These are phyloP conservation scores for Trimorus sp. DNA, from an alignment of 2,888 invertebrate genomes.

Conservation along the genomic window DNA sequence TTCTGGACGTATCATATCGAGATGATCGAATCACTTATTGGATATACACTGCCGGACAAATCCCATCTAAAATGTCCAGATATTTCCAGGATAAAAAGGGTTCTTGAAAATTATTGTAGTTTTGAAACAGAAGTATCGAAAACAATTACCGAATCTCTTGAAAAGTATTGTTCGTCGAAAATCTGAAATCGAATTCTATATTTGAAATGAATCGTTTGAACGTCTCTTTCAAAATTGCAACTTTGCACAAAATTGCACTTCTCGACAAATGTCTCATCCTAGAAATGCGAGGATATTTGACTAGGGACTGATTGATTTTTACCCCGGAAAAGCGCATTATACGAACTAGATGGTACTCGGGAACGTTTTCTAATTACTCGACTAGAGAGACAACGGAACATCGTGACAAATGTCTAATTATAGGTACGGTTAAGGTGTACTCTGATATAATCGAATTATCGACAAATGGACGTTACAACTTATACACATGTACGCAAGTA, in stretches of 20 bases:
- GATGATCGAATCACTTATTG: conserved; percentile 17
- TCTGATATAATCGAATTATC: conserved; percentile 57
- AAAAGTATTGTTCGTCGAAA: no score
- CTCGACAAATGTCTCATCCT: no score
- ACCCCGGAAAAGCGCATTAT: conserved; percentile 36
- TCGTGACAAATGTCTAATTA: conserved; percentile 45
- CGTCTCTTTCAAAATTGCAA: no score
- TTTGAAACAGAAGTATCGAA: no score
- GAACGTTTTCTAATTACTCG: conserved; percentile 37
- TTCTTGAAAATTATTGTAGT: no score
- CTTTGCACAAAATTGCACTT: no score
- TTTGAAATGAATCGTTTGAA: no score
- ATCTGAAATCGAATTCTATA: no score
- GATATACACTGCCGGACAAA: conserved; percentile 41
- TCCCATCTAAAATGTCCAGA: background rate
- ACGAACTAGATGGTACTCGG: conserved; percentile 39
- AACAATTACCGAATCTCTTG: no score
- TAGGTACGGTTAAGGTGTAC: conserved; percentile 44
- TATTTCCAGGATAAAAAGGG: no score
- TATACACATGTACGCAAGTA: conserved; percentile 43
- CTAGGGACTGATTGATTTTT: background rate
- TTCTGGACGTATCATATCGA: background rate
- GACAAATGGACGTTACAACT: conserved; percentile 55
- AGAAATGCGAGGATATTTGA: no score
- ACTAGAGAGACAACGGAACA: conserved; percentile 41